Base-by-base conservation (phyloP, 2,888 invertebrate genomes). In the Balanococcus diminutus region DNA sequence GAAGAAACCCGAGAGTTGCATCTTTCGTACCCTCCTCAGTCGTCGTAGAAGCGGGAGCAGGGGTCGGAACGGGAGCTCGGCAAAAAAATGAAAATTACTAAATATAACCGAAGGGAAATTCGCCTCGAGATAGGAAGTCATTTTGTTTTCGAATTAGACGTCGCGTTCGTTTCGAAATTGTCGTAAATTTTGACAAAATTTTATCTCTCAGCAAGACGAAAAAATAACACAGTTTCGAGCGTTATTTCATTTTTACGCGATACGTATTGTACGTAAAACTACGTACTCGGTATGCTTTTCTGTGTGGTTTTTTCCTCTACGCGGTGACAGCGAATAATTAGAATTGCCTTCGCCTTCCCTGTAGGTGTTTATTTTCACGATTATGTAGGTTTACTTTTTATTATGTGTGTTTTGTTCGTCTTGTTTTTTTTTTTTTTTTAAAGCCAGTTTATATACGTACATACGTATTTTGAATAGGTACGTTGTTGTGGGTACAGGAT, bases 71-170 rank as follows among this genome's bases (percentile, higher is more conserved):
- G n/a, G 25, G 2, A 14, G 61, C 1, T 5, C 25, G 61, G 11
- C 2, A 61, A 25, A 61, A 61, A 61, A 61, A 61, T 5, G 46
- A 61, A 61, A 61, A 25, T 61, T 61, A 61, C 61, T 22, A 25
- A 61, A 61, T 61, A 61, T 61, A 61, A 61, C 61, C 61, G 61
- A 61, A 22, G 61, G 61, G 61, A 61, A 61, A 61, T 61, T 61
- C 61, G 61, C 61, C 61, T 61, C 61, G 61, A 61, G 61, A 61
- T 61, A 61, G 61, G 61, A 61, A 61, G 61, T 61, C 61, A 61
- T 61, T 61, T 61, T 61, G 61, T 61, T 61, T 61, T 61, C 61
- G 61, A 61, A 61, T 61, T 61, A 61, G 25, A 61, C 22, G 61
- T 25, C 61, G 61, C 25, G 22, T 61, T 61, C 25, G 22, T 61